Evolutionary conservation across 1,140 invertebrate genomes (phyloP), one percentile per base, ranked within the genome.

Genomic region (Arion vulgaris): DNA sequence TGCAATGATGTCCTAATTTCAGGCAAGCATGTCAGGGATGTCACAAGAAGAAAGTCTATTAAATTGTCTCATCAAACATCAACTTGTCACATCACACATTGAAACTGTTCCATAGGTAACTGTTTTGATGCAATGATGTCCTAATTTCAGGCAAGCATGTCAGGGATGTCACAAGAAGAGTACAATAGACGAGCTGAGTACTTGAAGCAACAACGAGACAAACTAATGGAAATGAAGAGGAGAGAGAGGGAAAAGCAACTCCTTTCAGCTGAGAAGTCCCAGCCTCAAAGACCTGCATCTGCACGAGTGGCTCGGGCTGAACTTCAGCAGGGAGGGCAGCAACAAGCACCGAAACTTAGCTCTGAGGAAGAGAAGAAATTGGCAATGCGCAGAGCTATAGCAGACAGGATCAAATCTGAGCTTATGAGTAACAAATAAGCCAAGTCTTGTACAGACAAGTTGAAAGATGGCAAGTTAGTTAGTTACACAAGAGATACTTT

Each of bases 191-290:
- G 97, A 0, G 96, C 96, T 88, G 94, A 96, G 86, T 98, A 97
- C 90, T 92, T 98, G 38, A 95, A 96, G 45, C 94, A 95, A 71
- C 97, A 98, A 91, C 94, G 97, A 39, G 97, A 98, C 91, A 97
- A 98, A 90, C 94, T 98, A 32, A 93, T 98, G 45, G 95, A 96
- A 28, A 90, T 98, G 87, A 98, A 98, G 90, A 96, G 96, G 89
- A 94, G 96, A 91, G 96, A 96, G 32, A 93, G 97, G 38, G 95
- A 96, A 87, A 95, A 96, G 86, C 94, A 95, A 87, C 92, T 98
- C 15, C 72, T 86, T 19, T 84, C 80, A 34, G 88, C 88, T 4
- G 88, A 89, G 71, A 83, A 87, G 51, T 66, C 78, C 23, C 85
- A 87, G 75, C 87, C 88, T 19, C 85, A 91, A 36, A 91, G 96